Evolutionary conservation across 2,888 invertebrate species (phyloP).

Genomic region (Meteorus cinctellus): DNA sequence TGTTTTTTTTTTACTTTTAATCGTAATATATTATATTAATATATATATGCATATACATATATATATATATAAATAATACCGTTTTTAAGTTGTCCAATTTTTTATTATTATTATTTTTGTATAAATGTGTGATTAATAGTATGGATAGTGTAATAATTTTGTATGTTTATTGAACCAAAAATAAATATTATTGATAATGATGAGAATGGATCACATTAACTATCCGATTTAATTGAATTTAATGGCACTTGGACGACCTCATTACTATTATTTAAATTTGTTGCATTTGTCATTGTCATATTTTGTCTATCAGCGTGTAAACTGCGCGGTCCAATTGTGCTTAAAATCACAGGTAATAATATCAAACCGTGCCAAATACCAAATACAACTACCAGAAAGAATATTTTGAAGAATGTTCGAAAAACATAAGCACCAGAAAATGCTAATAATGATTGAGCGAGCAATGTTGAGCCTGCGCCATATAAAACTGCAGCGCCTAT

Average conservation of each 20-base stretch:
- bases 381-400: conserved; percentile 83
- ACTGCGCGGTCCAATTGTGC: conserved; percentile 80
- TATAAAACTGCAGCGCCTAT: conserved; percentile 86
- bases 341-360: conserved; percentile 84
- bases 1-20: conserved; percentile 61
- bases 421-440: conserved; percentile 85
- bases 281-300: conserved; percentile 11
- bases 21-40: conserved; percentile 59
- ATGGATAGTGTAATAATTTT: conserved; percentile 73
- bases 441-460: conserved; percentile 82
- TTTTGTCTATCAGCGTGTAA: conserved; percentile 48
- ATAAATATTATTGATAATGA: conserved; percentile 73
- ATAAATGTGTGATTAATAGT: conserved; percentile 73
- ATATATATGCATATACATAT: conserved; percentile 17
- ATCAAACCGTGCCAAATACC: conserved; percentile 86
- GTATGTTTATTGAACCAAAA: conserved; percentile 74
- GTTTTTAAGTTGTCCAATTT: conserved; percentile 66
- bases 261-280: conserved; percentile 25
- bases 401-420: conserved; percentile 85
- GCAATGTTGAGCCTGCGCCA: conserved; percentile 85
- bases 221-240: conserved; percentile 29
- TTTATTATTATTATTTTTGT: conserved; percentile 69
- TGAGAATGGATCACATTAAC: conserved; percentile 39
- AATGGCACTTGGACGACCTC: conserved; percentile 47
- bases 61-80: conserved; percentile 62